Conservation (phyloP, 2,888 invertebrate species). For the Cremastobaeus sp. region DNA sequence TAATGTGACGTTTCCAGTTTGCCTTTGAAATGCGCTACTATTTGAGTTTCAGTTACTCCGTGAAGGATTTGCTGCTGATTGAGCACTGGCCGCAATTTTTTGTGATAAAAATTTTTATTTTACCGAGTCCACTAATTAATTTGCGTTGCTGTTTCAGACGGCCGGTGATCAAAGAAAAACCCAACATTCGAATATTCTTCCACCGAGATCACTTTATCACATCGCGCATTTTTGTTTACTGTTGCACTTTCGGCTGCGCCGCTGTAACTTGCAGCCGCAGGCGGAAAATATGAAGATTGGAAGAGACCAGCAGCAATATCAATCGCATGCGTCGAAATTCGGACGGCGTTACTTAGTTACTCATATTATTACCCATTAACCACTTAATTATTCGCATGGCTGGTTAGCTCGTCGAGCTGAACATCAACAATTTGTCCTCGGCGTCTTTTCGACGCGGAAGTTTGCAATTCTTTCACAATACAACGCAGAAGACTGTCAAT, state of each 20-base stretch:
- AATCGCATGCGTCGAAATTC: too few relatives aligned
- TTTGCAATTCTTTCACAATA: too few relatives aligned
- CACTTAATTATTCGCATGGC: too few relatives aligned
- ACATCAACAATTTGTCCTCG: too few relatives aligned
- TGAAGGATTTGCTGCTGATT: slow-evolving; percentile 46
- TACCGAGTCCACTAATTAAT: slow-evolving; percentile 51
- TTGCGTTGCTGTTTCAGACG: slow-evolving; percentile 46
- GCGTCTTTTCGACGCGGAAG: too few relatives aligned
- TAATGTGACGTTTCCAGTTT: slow-evolving; percentile 53
- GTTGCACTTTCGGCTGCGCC: slow-evolving; percentile 24
- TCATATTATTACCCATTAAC: too few relatives aligned
- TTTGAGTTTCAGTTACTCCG: slow-evolving; percentile 49
- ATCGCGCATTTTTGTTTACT: slow-evolving; percentile 30
- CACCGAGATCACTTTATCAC: slow-evolving; percentile 31
- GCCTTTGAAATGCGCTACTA: slow-evolving; percentile 47
- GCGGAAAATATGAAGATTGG: too few relatives aligned
- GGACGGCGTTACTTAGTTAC: too few relatives aligned
- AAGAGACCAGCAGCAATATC: too few relatives aligned
- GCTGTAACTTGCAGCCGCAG: slow-evolving; percentile 14
- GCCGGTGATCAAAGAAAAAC: slow-evolving; percentile 36
- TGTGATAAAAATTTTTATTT: slow-evolving; percentile 44
- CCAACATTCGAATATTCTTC: slow-evolving; percentile 39
- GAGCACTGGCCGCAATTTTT: slow-evolving; percentile 49
- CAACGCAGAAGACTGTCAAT: too few relatives aligned
- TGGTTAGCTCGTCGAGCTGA: too few relatives aligned